Conservation (phyloP, 2,888 invertebrate species). For the Nebria brevicollis region DNA sequence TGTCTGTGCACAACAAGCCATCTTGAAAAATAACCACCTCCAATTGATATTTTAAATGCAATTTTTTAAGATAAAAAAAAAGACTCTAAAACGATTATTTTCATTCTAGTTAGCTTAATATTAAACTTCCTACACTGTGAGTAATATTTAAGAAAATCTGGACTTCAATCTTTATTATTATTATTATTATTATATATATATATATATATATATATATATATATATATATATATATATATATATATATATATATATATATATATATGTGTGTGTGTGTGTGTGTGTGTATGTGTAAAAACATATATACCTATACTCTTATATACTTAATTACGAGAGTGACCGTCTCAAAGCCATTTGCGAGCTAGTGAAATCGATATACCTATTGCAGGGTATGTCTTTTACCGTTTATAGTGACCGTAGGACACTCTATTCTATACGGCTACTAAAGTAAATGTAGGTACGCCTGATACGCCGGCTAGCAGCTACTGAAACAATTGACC, state of each 20-base stretch:
- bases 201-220: slow-evolving; percentile 20
- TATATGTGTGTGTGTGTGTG: not conserved
- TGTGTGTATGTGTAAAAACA: not conserved
- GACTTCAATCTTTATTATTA: too few species aligned
- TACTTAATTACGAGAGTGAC: not conserved
- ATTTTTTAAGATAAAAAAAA: too few species aligned
- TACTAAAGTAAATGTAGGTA: not conserved
- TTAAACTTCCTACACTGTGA: too few species aligned
- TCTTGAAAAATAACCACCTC: too few species aligned
- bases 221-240: slow-evolving; percentile 26
- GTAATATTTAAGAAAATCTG: too few species aligned
- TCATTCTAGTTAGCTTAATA: too few species aligned
- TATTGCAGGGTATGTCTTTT: not conserved
- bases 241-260: slow-evolving; percentile 4
- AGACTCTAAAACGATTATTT: too few species aligned
- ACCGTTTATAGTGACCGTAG: not conserved
- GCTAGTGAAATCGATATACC: not conserved
- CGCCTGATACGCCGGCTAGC: not conserved
- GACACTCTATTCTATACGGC: not conserved
- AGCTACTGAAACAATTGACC: not conserved
- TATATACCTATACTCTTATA: not conserved
- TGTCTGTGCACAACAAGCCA: too few species aligned
- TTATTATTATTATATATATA: slow-evolving; percentile 19
- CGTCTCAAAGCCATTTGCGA: not conserved
- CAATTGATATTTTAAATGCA: too few species aligned